Evolutionary conservation across 2,888 invertebrate genomes (phyloP).

Genomic region (Drosophila basisetae): DNA sequence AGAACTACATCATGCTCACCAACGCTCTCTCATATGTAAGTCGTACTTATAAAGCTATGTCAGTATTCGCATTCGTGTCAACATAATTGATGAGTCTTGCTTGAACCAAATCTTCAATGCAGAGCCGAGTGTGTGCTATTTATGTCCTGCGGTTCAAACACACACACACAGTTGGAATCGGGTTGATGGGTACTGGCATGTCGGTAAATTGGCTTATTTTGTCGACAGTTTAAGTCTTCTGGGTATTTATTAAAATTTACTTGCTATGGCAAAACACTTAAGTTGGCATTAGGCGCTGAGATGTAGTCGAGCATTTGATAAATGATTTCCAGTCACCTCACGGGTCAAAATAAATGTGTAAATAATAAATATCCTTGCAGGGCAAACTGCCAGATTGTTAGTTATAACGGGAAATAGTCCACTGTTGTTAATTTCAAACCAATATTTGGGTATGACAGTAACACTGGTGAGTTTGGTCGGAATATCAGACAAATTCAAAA

Average conservation of each 20-base stretch:
- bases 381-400: not conserved
- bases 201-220: constrained; percentile 76
- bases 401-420: not conserved
- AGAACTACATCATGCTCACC: constrained; percentile 16
- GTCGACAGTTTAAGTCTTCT: constrained; percentile 76
- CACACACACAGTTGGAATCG: constrained; percentile 7
- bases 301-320: constrained; percentile 37
- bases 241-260: constrained; percentile 79
- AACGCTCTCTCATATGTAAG: not conserved
- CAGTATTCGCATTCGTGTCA: constrained; percentile 60
- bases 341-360: constrained; percentile 10
- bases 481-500: not conserved
- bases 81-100: constrained; percentile 78
- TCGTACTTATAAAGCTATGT: constrained; percentile 6
- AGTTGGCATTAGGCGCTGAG: constrained; percentile 56
- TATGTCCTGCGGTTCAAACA: constrained; percentile 61
- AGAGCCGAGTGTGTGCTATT: constrained; percentile 49
- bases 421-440: not conserved
- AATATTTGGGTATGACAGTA: not conserved
- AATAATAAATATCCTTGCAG: not conserved
- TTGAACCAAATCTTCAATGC: constrained; percentile 51
- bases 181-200: constrained; percentile 29
- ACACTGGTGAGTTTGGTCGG: not conserved
- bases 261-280: constrained; percentile 75
- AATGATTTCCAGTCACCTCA: constrained; percentile 27